Conservation (phyloP, 2,797 vertebrate species). For the Antennarius maculatus region DNA sequence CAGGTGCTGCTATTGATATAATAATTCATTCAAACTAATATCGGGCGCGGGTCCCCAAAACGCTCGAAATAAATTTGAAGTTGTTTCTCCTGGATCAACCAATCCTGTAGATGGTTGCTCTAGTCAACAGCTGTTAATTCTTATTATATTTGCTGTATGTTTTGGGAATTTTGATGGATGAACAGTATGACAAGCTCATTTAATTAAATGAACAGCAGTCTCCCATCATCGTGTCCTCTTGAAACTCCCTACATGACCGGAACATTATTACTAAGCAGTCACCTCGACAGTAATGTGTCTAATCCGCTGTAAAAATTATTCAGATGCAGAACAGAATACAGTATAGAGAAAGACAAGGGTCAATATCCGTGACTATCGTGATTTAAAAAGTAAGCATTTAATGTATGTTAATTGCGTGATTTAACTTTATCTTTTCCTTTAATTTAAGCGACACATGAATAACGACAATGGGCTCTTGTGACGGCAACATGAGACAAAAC, state of each 20-base stretch:
- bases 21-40: neutral
- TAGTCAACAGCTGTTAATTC: no score
- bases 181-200: neutral
- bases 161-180: neutral
- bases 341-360: no score
- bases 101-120: no score
- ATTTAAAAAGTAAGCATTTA: no score
- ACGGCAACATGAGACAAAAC: neutral
- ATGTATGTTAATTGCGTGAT: neutral
- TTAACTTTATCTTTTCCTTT: neutral
- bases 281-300: neutral
- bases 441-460: neutral
- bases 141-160: no score
- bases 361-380: no score
- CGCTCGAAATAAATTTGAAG: neutral
- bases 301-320: neutral
- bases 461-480: neutral
- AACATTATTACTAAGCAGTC: neutral
- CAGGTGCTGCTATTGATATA: constrained; percentile 54
- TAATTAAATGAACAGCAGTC: neutral
- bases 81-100: no score
- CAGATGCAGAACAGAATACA: neutral
- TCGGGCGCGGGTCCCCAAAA: neutral
- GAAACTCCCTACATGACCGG: neutral
- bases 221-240: neutral